Base-by-base conservation (phyloP, 2,797 vertebrate genomes). In the Parambassis ranga region DNA sequence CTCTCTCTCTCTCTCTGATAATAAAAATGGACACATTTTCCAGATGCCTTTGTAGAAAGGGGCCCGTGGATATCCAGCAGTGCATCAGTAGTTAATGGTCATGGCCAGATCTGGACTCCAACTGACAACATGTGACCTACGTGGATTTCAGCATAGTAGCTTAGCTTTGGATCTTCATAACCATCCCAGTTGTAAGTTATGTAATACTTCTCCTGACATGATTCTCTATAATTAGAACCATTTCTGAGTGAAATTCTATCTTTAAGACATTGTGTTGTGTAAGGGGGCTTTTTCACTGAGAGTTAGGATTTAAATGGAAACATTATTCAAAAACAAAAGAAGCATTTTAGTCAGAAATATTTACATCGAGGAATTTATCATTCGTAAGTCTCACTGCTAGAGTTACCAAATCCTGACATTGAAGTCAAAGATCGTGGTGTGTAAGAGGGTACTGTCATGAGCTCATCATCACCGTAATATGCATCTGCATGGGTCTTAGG, bases 151-250 rank as follows among this genome's bases (percentile, higher is more conserved):
- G 14, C 19, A 50, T 7, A 33, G 6, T 20, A 39, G 27, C 26
- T 19, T 10, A 13, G 10, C 9, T 32, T 15, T 22, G 32, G 22
- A 43, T 30, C 24, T 32, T 49, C 23, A 42, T 18, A 41, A 46
- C 22, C 13, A 24, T 5, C 3, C 2, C 14, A 46, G 20, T 6
- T 60, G 10, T 42, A 42, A 37, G 33, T 69, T 36, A 60, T 38
- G 30, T 65, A 71, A 65, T n/a, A 27, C 23, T 14, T 24, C 24
- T 61, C 30, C 35, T 5, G 41, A 60, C 24, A 55, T 31, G 31
- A 22, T 38, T 22, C 11, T 50, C 19, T 50, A 59, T 73, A 77
- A 65, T 77, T 39, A 38, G 24, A 71, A 68, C 59, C 60, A 71
- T 48, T 24, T 30, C 62, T 64, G 44, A 18, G 28, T 41, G 44